Base-by-base conservation (phyloP, 2,797 vertebrate genomes). In the Leucoraja ocellata region DNA sequence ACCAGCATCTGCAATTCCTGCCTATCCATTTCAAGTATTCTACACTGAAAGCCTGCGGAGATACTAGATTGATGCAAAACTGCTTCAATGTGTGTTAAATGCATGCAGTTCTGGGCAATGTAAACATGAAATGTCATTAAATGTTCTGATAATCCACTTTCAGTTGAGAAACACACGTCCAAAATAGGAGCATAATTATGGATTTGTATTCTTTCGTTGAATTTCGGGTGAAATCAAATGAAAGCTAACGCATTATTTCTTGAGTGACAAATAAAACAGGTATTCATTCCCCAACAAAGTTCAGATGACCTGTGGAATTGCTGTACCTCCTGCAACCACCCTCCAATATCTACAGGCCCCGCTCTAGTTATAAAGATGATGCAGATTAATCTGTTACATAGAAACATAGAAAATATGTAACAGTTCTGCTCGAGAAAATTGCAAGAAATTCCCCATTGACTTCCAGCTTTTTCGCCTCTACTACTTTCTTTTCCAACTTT, bases 1-100 rank as follows among this genome's bases (percentile, higher is more conserved):
- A 46, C 46, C 46, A 46, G 2, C 46, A 46, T 46, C 46, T 46
- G 46, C 46, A 46, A 4, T 46, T 46, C 46, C 46, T 46, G 4
- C 80, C 94, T 93, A 94, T 94, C 93, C 71, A 93, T 93, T 94
- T 94, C 58, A 63, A 9, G 8, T 54, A 93, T 76, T 54, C 74
- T 11, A 78, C 2, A 1, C 36, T n/a, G 13, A 46, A 39, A 23
- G 54, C 32, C 32, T 58, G 28, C 11, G 61, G 8, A 68, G 76
- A 79, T 61, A 8, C 92, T 93, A 74, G 23, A 78, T 65, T 8
- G 23, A 1, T 79, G 23, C 46, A 36, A 76, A 71, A 10, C 32
- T 28, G 68, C 5, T 91, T 54, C 73, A 32, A 46, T 74, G 6
- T 16, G 1, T 39, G 23, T 46, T 39, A 10, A 0, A 32, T 91